Conservation (phyloP, 2,113 vertebrate species). For the Nematolebias whitei region DNA sequence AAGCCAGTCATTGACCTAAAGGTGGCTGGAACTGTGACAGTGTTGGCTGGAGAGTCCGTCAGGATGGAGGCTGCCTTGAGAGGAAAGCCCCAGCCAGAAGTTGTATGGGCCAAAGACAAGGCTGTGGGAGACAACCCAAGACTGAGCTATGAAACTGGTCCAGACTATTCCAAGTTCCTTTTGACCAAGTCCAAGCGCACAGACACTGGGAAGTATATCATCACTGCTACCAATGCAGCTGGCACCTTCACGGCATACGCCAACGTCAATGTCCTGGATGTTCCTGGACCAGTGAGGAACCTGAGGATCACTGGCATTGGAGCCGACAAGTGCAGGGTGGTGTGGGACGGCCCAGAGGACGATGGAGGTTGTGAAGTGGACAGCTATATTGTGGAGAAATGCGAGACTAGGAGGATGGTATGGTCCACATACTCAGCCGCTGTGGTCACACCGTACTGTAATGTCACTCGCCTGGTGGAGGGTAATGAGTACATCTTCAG, state of each 20-base stretch:
- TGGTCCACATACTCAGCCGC: conserved; percentile 94
- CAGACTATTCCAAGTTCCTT: conserved; percentile 89
- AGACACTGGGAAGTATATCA: conserved; percentile 92
- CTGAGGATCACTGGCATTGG: conserved; percentile 89
- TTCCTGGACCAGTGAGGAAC: conserved; percentile 92
- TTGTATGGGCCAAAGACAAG: conserved; percentile 94
- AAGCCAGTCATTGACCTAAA: conserved; percentile 96
- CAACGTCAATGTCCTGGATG: conserved; percentile 91
- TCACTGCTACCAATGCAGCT: conserved; percentile 92
- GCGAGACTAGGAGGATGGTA: conserved; percentile 97
- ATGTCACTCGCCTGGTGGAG: conserved; percentile 93
- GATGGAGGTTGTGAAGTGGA: conserved; percentile 98
- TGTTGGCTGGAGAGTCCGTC: conserved; percentile 94
- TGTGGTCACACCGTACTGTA: conserved; percentile 85
- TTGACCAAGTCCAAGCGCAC: conserved; percentile 88
- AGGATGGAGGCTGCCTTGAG: conserved; percentile 92
- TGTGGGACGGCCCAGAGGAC: conserved; percentile 94
- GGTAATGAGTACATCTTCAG: conserved; percentile 98
- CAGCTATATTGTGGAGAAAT: conserved; percentile 98
- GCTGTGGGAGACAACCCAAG: conserved; percentile 91
- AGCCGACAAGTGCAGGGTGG: conserved; percentile 90
- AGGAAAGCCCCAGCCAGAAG: conserved; percentile 96
- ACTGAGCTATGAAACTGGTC: conserved; percentile 88
- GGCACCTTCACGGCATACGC: conserved; percentile 94
- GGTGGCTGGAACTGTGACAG: conserved; percentile 87